Conservation (phyloP, 2,113 vertebrate species). For the Alosa alosa region DNA sequence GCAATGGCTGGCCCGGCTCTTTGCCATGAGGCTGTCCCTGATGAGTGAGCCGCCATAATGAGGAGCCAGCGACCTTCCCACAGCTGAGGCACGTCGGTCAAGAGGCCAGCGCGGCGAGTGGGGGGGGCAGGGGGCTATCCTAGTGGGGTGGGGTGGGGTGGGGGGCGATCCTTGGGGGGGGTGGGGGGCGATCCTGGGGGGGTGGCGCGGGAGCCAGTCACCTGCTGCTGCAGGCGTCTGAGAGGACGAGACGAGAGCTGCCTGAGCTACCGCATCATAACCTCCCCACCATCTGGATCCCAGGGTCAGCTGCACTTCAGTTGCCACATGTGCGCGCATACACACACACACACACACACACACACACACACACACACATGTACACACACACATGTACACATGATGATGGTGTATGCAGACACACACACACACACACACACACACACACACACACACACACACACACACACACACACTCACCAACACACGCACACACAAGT, state of each 20-base stretch:
- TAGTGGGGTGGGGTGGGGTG: too few relatives aligned
- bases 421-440: constrained; percentile 9
- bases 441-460: not conserved
- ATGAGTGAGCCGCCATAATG: not conserved
- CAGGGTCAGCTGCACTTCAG: not conserved
- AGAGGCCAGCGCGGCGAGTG: not conserved
- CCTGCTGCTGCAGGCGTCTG: not conserved
- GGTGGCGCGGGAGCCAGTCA: not conserved
- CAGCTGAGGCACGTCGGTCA: not conserved
- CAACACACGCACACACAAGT: not conserved
- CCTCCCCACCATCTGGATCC: not conserved
- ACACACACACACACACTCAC: constrained; percentile 1
- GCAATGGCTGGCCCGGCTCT: not conserved
- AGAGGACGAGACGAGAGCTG: not conserved
- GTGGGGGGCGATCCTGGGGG: not conserved
- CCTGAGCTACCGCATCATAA: not conserved
- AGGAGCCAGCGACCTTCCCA: not conserved
- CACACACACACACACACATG: too few relatives aligned
- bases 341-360: too few relatives aligned
- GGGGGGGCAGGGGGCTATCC: not conserved
- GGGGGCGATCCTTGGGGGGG: too few relatives aligned
- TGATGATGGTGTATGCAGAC: constrained; percentile 13
- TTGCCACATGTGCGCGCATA: too few relatives aligned
- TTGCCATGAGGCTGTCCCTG: not conserved
- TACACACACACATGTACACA: too few relatives aligned